phyloP scores from a whole-genome alignment of 2,888 invertebrate species.

The Drosophila nigricruria region DNA sequence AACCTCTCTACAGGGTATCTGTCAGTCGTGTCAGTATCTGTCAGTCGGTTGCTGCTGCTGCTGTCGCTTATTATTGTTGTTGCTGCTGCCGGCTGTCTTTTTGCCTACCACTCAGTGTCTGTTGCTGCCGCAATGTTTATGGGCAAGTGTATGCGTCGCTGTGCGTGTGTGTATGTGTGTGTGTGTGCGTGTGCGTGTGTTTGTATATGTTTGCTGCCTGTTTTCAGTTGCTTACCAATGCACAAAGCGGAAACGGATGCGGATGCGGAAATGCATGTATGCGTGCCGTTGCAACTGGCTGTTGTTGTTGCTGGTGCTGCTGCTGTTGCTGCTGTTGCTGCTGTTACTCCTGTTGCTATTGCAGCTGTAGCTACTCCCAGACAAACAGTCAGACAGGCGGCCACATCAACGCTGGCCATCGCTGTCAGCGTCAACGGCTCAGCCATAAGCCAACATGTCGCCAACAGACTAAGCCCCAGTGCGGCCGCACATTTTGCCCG shows the following conservation, averaged over 20 bases:
- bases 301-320: conserved; percentile 31
- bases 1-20: too few species aligned
- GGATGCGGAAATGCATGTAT: conserved; percentile 78
- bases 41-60: neutral
- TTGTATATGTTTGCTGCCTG: conserved; percentile 34
- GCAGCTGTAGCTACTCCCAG: conserved; percentile 21
- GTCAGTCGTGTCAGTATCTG: too few species aligned
- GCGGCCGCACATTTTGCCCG: conserved; percentile 65
- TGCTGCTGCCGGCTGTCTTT: conserved; percentile 44
- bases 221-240: conserved; percentile 70
- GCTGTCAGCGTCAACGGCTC: conserved; percentile 47
- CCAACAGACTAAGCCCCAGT: conserved; percentile 69
- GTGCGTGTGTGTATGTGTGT: neutral
- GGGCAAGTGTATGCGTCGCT: neutral
- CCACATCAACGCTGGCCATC: conserved; percentile 22
- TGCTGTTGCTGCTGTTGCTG: conserved; percentile 36
- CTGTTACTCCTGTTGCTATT: conserved; percentile 32
- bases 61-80: conserved; percentile 19
- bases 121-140: conserved; percentile 13
- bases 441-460: conserved; percentile 77
- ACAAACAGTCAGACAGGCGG: conserved; percentile 14
- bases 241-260: conserved; percentile 80
- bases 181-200: conserved; percentile 8
- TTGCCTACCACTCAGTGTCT: conserved; percentile 46
- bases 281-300: conserved; percentile 66